Conservation (phyloP, 2,113 vertebrate species). For the Bettongia penicillata region DNA sequence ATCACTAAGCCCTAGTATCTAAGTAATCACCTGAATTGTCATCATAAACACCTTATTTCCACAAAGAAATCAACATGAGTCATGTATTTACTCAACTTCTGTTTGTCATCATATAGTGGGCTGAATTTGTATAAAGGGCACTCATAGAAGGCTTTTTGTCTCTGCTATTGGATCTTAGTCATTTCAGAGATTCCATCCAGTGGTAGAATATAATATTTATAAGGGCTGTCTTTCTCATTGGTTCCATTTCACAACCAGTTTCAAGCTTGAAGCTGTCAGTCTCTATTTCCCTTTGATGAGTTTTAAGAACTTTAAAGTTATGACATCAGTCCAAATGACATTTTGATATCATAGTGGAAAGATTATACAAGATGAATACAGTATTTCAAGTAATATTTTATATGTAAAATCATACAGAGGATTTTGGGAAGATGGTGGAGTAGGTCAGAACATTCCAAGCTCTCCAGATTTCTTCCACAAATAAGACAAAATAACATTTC, state of each 20-base stretch:
- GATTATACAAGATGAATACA: not conserved
- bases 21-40: not conserved
- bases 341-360: not conserved
- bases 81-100: not conserved
- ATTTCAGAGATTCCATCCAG: not conserved
- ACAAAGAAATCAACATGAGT: not conserved
- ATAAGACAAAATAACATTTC: no score
- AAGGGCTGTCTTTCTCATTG: not conserved
- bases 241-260: not conserved
- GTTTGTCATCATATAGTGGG: not conserved
- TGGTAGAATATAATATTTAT: not conserved
- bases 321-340: not conserved
- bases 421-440: no score
- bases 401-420: not conserved
- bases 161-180: not conserved
- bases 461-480: no score
- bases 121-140: not conserved
- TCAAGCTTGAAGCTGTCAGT: not conserved
- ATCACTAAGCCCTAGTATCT: not conserved
- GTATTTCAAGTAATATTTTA: not conserved
- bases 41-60: not conserved
- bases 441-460: no score
- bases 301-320: not conserved
- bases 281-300: not conserved
- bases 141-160: not conserved